Base-by-base conservation (phyloP, 2,888 invertebrate genomes). In the Xestoiulus laeticollis region DNA sequence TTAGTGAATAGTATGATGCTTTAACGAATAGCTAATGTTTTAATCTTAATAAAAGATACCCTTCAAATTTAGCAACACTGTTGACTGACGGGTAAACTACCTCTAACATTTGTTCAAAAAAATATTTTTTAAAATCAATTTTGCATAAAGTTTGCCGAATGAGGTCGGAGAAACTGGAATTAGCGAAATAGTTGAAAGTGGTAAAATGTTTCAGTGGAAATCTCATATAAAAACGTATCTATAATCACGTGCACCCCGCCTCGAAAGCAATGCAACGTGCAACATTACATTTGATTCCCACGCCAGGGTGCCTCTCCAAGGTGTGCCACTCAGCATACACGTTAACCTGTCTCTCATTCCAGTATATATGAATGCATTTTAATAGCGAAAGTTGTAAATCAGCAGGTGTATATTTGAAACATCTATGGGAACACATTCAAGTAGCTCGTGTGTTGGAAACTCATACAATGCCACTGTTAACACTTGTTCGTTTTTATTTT, bases 351-450 rank as follows among this genome's bases (percentile, higher is more conserved):
- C 48, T 48, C 48, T 48, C 43, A 12, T 48, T 12, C 14, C 19
- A 16, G 48, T 38, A 8, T n/a, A n/a, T 38, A 38, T 38, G 38
- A 38, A 38, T 38, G 14, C 48, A 16, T 59, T 8, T 43, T 5
- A 43, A 59, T 59, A 4, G n/a, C n/a, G 3, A 59, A n/a, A 59
- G 68, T 68, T 68, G 68, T 68, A 68, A 68, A 68, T 68, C 68
- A 68, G 68, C 26, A 12, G 68, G 68, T n/a, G n/a, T 26, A 68
- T 14, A 26, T 26, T 1, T 26, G 68, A 26, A 68, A 68, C 68
- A 68, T 68, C 68, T 12, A 68, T 26, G 68, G n/a, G 68, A 68
- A 68, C 68, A 68, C 26, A 68, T 68, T 68, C 68, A 68, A 68
- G n/a, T 5, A n/a, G n/a, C 2, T n/a, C 16, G 5, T 16, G n/a